Conservation (phyloP, 23 tunicate species). For the Corella eumyota region DNA sequence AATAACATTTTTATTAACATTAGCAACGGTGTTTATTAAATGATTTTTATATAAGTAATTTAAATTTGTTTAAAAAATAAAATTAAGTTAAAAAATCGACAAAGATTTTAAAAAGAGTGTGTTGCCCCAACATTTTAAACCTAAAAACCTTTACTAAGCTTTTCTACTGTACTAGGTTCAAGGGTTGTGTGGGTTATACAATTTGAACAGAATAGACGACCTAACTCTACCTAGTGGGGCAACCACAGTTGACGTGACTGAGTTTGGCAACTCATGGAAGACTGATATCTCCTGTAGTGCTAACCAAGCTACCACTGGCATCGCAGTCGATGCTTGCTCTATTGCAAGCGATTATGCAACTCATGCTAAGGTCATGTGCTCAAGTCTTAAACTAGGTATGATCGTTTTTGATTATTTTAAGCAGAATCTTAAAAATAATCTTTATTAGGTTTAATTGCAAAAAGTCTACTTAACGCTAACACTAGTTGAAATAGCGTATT, state of each 20-base stretch:
- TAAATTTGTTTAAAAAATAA: too few species aligned
- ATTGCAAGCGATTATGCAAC: slow-evolving; percentile 37
- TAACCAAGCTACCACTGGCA: slow-evolving; percentile 42
- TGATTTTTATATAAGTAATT: too few species aligned
- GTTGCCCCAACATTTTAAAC: too few species aligned
- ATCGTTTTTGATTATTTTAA: too few species aligned
- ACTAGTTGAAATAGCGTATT: too few species aligned
- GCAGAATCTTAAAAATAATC: neutral
- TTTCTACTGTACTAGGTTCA: slow-evolving; percentile 21
- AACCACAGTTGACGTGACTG: slow-evolving; percentile 55
- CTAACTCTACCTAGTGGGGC: slow-evolving; percentile 57
- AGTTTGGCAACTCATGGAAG: slow-evolving; percentile 87
- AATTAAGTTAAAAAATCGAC: too few species aligned
- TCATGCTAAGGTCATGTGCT: slow-evolving; percentile 45
- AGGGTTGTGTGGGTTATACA: slow-evolving; percentile 83
- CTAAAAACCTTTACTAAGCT: too few species aligned
- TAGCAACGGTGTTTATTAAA: too few species aligned
- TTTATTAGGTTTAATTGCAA: neutral
- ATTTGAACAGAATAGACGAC: slow-evolving; percentile 78
- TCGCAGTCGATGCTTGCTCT: slow-evolving; percentile 74
- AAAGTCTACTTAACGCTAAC: neutral
- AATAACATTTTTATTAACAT: neutral
- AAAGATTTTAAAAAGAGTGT: too few species aligned
- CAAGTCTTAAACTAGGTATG: slow-evolving; percentile 43
- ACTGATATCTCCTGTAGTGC: slow-evolving; percentile 49